Conservation (phyloP, 1,140 invertebrate species). For the Asbolus verrucosus region DNA sequence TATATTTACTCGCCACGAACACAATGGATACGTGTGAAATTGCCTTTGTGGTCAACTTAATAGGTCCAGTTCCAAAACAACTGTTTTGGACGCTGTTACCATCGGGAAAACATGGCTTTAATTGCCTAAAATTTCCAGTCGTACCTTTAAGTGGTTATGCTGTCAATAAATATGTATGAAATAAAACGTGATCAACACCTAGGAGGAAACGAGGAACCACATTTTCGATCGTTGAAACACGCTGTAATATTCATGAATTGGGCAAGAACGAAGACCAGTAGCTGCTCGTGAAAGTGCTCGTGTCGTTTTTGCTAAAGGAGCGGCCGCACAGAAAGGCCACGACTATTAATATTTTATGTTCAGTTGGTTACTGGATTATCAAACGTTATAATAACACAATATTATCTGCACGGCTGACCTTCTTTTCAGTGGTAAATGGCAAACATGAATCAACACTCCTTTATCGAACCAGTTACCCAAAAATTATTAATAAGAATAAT, state of each 20-base stretch:
- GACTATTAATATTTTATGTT: constrained; percentile 17
- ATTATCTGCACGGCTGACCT: background rate
- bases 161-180: background rate
- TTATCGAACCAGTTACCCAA: no score
- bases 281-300: constrained; percentile 10
- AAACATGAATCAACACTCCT: no score
- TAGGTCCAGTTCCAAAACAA: constrained; percentile 48
- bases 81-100: constrained; percentile 23
- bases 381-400: constrained; percentile 2
- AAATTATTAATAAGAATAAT: no score
- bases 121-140: background rate
- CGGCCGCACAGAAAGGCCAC: background rate
- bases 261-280: constrained; percentile 5
- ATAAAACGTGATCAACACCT: constrained; percentile 11
- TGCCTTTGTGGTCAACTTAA: constrained; percentile 54
- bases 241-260: constrained; percentile 16
- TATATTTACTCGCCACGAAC: constrained; percentile 24
- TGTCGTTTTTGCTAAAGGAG: constrained; percentile 33
- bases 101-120: constrained; percentile 14
- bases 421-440: background rate
- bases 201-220: constrained; percentile 1
- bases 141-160: background rate
- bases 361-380: background rate
- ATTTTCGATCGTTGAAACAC: constrained; percentile 20
- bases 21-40: constrained; percentile 56